Percentiles rank a stretch among this genome's conserved stretches.
Evolutionary conservation across 2,113 vertebrate species (phyloP).

Genomic region (Syngnathoides biaculeatus): DNA sequence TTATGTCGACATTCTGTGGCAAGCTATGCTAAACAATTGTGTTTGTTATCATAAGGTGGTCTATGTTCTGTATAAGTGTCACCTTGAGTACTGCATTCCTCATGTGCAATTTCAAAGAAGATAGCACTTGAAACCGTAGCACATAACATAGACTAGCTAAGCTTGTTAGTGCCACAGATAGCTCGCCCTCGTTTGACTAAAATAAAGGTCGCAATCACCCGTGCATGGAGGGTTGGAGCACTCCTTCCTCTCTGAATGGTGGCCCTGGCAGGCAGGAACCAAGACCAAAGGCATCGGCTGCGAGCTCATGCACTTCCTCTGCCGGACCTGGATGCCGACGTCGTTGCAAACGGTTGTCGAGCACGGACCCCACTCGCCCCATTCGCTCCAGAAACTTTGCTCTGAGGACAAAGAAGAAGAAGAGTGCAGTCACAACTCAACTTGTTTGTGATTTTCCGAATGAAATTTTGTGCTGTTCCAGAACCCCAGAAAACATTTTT

Average conservation of each 20-base stretch:
- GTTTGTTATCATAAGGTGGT: too few relatives aligned
- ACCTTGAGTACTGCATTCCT: too few relatives aligned
- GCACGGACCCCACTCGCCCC: slow-evolving; percentile 82
- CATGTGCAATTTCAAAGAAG: too few relatives aligned
- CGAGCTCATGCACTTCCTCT: slow-evolving; percentile 74
- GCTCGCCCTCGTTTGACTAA: not conserved
- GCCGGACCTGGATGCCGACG: slow-evolving; percentile 75
- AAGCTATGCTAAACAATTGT: too few relatives aligned
- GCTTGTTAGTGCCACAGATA: too few relatives aligned
- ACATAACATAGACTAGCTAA: too few relatives aligned
- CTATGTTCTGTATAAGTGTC: too few relatives aligned
- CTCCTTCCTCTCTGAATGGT: slow-evolving; percentile 70
- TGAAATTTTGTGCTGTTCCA: too few relatives aligned
- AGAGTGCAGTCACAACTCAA: not conserved
- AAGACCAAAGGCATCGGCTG: slow-evolving; percentile 49
- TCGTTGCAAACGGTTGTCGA: slow-evolving; percentile 71
- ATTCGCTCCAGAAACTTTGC: slow-evolving; percentile 79
- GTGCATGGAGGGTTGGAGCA: slow-evolving; percentile 74
- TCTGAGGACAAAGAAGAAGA: slow-evolving; percentile 54
- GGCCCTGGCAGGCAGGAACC: slow-evolving; percentile 76
- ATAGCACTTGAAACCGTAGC: too few relatives aligned
- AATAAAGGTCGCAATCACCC: slow-evolving; percentile 59
- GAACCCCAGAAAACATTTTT: too few relatives aligned
- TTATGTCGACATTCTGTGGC: too few relatives aligned
- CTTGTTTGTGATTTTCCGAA: too few relatives aligned